A percentile compares a stretch with the other conserved stretches of the same genome.
Conservation (phyloP, 2,888 invertebrate species). For the Thalpophila matura region DNA sequence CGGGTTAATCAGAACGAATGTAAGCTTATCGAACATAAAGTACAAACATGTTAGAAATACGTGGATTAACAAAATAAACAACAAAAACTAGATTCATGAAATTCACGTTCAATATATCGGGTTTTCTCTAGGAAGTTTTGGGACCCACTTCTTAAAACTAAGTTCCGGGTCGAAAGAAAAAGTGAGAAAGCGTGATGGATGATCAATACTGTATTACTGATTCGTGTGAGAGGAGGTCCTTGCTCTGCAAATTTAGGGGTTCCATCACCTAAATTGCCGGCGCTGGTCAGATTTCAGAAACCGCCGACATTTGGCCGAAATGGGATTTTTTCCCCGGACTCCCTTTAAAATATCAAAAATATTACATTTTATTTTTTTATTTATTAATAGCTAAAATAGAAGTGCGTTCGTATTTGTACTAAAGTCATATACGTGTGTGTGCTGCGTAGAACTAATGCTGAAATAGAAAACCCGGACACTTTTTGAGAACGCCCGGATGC, state of each 20-base stretch:
- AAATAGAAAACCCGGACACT: no score
- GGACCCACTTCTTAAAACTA: background rate
- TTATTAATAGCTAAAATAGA: no score
- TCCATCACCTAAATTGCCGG: background rate
- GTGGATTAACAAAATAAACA: background rate
- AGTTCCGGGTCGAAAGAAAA: background rate
- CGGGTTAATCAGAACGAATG: background rate
- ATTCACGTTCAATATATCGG: background rate
- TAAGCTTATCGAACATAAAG: background rate
- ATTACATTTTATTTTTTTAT: no score
- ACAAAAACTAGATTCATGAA: background rate
- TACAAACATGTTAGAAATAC: constrained; percentile 2
- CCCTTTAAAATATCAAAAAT: no score
- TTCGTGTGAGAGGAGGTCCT: background rate
- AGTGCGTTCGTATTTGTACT: no score
- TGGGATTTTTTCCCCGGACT: no score
- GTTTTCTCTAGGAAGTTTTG: background rate
- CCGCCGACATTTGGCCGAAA: no score
- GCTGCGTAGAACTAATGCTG: no score
- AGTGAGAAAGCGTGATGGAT: background rate
- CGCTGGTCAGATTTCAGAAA: background rate
- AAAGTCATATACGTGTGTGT: no score
- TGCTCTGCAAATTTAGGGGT: background rate
- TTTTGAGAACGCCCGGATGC: no score
- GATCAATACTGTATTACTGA: background rate